These are phyloP conservation scores for Balearica regulorum DNA, from an alignment of 2,797 vertebrate genomes.

Conservation along the genomic window DNA sequence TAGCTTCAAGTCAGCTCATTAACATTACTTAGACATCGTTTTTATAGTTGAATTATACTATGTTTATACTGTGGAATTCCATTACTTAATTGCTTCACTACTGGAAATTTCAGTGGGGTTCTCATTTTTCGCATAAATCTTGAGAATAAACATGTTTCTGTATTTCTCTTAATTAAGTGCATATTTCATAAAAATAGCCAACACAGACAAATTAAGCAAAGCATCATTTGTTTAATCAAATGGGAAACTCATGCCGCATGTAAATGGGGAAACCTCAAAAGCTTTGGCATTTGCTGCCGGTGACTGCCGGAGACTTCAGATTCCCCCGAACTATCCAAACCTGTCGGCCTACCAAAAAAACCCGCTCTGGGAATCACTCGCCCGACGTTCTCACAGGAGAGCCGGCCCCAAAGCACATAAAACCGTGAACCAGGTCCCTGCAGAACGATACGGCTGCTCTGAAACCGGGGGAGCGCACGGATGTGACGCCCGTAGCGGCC, in stretches of 20 bases:
- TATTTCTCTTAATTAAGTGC: slow-evolving; percentile 60
- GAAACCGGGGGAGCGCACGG: accelerated
- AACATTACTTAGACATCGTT: slow-evolving; percentile 62
- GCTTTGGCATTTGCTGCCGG: neutral
- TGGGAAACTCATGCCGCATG: neutral
- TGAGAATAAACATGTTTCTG: slow-evolving; percentile 48
- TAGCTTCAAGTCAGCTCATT: slow-evolving; percentile 63
- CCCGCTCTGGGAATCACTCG: accelerated
- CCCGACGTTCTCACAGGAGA: accelerated
- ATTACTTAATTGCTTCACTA: slow-evolving; percentile 68
- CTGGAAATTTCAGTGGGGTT: slow-evolving; percentile 68
- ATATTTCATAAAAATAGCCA: slow-evolving; percentile 50
- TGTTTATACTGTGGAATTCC: slow-evolving; percentile 61
- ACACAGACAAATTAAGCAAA: slow-evolving; percentile 21
- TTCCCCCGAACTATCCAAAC: neutral
- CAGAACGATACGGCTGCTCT: accelerated
- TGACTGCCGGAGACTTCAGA: neutral
- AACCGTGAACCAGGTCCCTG: neutral
- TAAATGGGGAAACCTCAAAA: neutral
- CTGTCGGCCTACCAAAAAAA: neutral
- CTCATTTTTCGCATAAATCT: slow-evolving; percentile 62
- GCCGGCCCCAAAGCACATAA: accelerated
- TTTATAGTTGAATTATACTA: slow-evolving; percentile 46
- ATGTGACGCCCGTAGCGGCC: accelerated
- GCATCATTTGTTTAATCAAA: slow-evolving; percentile 20